Evolutionary conservation across 2,113 vertebrate species (phyloP).

Genomic region (Micromys minutus): DNA sequence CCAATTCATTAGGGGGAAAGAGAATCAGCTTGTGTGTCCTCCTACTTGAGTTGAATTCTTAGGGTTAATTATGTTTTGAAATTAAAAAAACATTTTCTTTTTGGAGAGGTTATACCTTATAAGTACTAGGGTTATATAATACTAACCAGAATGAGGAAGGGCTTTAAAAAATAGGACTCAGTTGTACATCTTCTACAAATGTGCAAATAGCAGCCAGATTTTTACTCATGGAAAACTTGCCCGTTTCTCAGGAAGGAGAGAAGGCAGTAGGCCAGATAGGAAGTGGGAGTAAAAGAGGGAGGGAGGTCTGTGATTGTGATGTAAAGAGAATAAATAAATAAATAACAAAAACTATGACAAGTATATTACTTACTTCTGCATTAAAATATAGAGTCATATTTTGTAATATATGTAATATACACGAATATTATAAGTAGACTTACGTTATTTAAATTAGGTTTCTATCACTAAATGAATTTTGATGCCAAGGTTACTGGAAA

Average conservation of each 20-base stretch:
- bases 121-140: background rate
- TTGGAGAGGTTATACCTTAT: constrained; percentile 22
- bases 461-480: constrained; percentile 46
- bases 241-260: too few relatives aligned
- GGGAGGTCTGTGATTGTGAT: too few relatives aligned
- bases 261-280: too few relatives aligned
- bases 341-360: constrained; percentile 24
- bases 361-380: constrained; percentile 25
- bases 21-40: background rate
- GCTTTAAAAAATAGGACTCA: background rate
- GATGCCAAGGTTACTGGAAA: background rate
- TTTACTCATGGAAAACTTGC: too few relatives aligned
- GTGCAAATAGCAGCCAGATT: too few relatives aligned
- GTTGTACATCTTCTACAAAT: too few relatives aligned
- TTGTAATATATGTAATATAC: constrained; percentile 2
- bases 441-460: background rate
- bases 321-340: too few relatives aligned
- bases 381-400: constrained; percentile 35
- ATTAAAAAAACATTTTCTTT: constrained; percentile 45
- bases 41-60: constrained; percentile 13
- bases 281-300: too few relatives aligned
- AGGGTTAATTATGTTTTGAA: background rate
- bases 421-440: background rate
- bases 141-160: background rate
- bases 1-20: background rate